These are phyloP conservation scores for Leucozona laternaria DNA, from an alignment of 2,888 invertebrate species.

Conservation along the genomic window DNA sequence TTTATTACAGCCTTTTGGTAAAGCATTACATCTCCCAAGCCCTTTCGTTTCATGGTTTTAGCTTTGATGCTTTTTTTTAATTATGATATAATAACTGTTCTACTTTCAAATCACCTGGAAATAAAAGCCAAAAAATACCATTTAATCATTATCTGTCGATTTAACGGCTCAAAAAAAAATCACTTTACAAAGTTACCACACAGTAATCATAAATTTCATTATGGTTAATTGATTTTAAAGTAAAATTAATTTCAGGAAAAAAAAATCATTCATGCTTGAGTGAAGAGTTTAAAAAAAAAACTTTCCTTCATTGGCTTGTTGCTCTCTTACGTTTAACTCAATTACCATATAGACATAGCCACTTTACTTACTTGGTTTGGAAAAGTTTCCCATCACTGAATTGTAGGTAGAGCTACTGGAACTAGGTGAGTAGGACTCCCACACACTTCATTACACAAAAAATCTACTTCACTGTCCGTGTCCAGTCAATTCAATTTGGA, in stretches of 20 bases:
- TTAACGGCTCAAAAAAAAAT: background rate
- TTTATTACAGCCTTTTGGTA: too few relatives aligned
- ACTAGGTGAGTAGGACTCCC: constrained; percentile 59
- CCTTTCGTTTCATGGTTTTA: too few relatives aligned
- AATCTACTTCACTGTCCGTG: constrained; percentile 35
- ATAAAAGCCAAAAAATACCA: background rate
- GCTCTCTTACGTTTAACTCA: constrained; percentile 65
- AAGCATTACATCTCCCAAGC: too few relatives aligned
- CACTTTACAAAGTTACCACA: constrained; percentile 27
- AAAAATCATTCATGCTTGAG: constrained; percentile 28
- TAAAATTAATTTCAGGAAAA: constrained; percentile 35
- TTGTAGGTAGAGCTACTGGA: background rate
- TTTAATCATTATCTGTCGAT: constrained; percentile 13
- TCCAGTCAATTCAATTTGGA: constrained; percentile 60
- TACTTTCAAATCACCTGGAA: background rate
- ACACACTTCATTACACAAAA: constrained; percentile 40
- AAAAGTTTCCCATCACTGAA: constrained; percentile 52
- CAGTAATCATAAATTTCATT: constrained; percentile 33
- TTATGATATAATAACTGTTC: background rate
- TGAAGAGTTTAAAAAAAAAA: constrained; percentile 2
- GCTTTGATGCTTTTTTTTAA: too few relatives aligned
- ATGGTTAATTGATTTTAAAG: constrained; percentile 57
- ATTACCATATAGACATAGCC: constrained; percentile 30
- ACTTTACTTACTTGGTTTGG: background rate
- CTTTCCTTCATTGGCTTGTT: background rate